Evolutionary conservation across 2,888 invertebrate species (phyloP).

Genomic region (Drosophila birchii): DNA sequence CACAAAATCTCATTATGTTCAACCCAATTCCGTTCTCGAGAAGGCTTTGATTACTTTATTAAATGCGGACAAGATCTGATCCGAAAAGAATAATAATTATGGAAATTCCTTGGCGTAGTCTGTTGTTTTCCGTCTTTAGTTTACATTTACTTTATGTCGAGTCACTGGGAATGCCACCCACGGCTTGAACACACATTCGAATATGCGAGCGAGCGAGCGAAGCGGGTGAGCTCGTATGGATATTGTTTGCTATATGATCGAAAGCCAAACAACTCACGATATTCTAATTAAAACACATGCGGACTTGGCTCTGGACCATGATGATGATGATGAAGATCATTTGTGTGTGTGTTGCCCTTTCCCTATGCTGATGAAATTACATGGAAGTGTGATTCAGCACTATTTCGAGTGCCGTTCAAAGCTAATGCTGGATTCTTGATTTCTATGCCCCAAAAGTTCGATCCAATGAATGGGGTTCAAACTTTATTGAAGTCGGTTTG

Average conservation of each 20-base stretch:
- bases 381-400: constrained; percentile 71
- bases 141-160: constrained; percentile 54
- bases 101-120: constrained; percentile 34
- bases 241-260: constrained; percentile 75
- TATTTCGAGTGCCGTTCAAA: constrained; percentile 59
- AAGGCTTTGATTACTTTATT: constrained; percentile 72
- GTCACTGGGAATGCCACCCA: constrained; percentile 71
- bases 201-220: constrained; percentile 5
- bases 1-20: constrained; percentile 27
- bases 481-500: constrained; percentile 16
- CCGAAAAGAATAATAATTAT: constrained; percentile 69
- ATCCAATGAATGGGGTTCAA: constrained; percentile 31
- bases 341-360: constrained; percentile 41
- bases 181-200: constrained; percentile 47
- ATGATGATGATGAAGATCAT: constrained; percentile 22
- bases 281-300: constrained; percentile 77
- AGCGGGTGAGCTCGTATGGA: constrained; percentile 21
- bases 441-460: constrained; percentile 28
- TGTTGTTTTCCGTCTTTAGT: constrained; percentile 37
- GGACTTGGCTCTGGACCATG: constrained; percentile 47
- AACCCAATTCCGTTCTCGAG: constrained; percentile 44
- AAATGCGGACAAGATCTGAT: constrained; percentile 71
- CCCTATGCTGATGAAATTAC: constrained; percentile 66
- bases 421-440: constrained; percentile 67
- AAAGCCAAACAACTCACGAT: constrained; percentile 78